Evolutionary conservation across 2,888 invertebrate genomes (phyloP), one percentile per base, ranked within the genome.

Genomic region (Mesorhabditis sp.): DNA sequence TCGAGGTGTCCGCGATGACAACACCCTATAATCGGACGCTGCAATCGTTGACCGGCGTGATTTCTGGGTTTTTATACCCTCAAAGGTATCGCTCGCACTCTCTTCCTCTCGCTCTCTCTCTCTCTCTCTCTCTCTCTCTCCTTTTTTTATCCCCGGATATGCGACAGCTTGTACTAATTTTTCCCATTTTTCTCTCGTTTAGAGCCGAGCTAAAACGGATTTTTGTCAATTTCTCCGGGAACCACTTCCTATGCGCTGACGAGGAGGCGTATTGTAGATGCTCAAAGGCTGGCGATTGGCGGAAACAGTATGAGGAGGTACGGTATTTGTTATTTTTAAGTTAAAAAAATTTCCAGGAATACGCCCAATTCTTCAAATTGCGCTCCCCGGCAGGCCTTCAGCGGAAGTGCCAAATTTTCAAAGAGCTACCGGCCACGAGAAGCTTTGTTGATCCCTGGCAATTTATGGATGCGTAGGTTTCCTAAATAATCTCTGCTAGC

Each of bases 11-110:
- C 13, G 66, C 79, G 2, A 70, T 70, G 41, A 92, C 93, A 78
- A 94, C 95, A 0, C 90, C 92, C 62, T 94, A 93, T 86, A 87
- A 93, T 1, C 90, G 96, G 81, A 95, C 95, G 28, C 93, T 92
- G 83, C 95, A 95, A 87, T 94, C 94, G 80, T 91, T 92, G 0
- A 88, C 93, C 78, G 93, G 93, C 0, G 89, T 93, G 77, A 86
- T 92, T 4, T 92, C 90, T 84, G 90, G 91, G 0, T 89, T 93
- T 74, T 87, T 93, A 62, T 81, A 70, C 70, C 63, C 28, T 28
- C n/a, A 28, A 13, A 62, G n/a, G 63, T 62, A 62, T 28, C 28
- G 28, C 28, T 1, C 28, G 28, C 28, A 28, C 28, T 28, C 28
- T 28, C 28, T 28, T 2, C 2, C 28, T 28, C 28, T 28, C 28